Percentiles rank a stretch among this genome's conserved stretches.
Evolutionary conservation across 2,888 invertebrate species (phyloP).

Genomic region (Apodemia hepburni): DNA sequence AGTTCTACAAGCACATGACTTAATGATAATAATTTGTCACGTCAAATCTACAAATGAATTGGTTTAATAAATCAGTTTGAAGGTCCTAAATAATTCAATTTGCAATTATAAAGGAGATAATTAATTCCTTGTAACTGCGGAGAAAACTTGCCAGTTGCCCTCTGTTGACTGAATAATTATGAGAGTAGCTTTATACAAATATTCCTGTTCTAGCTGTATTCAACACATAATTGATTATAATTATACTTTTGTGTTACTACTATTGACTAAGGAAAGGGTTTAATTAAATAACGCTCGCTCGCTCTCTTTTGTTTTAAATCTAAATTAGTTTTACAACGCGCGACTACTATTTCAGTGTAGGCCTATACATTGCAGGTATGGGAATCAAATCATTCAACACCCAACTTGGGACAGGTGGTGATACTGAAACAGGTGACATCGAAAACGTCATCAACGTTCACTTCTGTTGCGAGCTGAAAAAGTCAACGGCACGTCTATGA

Average conservation of each 20-base stretch:
- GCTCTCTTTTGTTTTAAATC: too few relatives aligned
- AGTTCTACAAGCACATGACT: neutral
- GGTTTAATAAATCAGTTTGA: neutral
- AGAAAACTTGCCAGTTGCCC: neutral
- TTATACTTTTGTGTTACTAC: neutral
- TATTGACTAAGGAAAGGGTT: too few relatives aligned
- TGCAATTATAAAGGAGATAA: neutral
- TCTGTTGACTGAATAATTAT: neutral
- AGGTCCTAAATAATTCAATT: conserved; percentile 4
- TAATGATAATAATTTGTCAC: neutral
- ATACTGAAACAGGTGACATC: too few relatives aligned
- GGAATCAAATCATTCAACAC: too few relatives aligned
- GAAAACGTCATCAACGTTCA: too few relatives aligned
- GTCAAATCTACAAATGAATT: neutral
- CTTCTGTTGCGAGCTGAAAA: too few relatives aligned
- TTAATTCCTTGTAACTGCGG: conserved; percentile 1
- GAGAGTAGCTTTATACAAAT: neutral
- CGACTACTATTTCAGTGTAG: too few relatives aligned
- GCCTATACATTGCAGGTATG: too few relatives aligned
- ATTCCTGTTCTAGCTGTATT: neutral
- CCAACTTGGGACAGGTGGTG: too few relatives aligned
- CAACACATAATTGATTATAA: neutral
- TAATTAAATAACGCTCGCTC: too few relatives aligned
- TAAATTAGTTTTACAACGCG: too few relatives aligned
- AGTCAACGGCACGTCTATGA: too few relatives aligned